phyloP scores from a whole-genome alignment of 2,113 vertebrate genomes.

The Antennarius striatus region DNA sequence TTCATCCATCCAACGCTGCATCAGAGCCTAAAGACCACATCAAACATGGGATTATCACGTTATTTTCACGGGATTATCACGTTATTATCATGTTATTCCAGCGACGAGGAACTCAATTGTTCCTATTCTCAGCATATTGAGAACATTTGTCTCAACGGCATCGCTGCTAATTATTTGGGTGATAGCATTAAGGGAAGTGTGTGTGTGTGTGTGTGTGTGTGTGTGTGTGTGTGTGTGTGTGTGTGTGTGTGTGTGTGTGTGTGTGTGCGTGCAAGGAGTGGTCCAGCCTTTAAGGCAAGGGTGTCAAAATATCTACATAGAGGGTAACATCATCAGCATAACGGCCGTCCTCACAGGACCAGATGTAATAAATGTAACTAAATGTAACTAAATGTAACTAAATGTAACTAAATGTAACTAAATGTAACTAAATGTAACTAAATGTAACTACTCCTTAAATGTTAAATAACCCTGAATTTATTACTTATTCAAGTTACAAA shows the following conservation, averaged over 20 bases:
- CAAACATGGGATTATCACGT: conserved; percentile 11
- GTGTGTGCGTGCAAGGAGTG: no score
- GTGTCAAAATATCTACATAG: no score
- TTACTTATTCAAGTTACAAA: no score
- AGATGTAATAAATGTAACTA: no score
- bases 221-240: not conserved
- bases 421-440: no score
- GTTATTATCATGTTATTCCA: conserved; percentile 36
- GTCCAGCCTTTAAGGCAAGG: no score
- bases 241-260: not conserved
- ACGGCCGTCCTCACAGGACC: no score
- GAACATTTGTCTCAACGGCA: conserved; percentile 17
- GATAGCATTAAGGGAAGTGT: conserved; percentile 20
- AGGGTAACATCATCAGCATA: no score
- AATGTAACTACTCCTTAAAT: no score
- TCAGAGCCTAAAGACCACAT: conserved; percentile 26
- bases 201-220: not conserved
- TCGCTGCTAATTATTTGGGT: conserved; percentile 52
- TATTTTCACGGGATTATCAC: conserved; percentile 20
- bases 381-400: no score
- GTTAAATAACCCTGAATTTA: no score
- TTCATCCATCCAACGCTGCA: not conserved
- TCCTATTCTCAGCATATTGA: conserved; percentile 42
- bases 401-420: no score
- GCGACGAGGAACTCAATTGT: conserved; percentile 24